Percentiles rank a stretch among this genome's conserved stretches.
phyloP scores from a whole-genome alignment of 2,797 vertebrate species.

The Tangara arthus region DNA sequence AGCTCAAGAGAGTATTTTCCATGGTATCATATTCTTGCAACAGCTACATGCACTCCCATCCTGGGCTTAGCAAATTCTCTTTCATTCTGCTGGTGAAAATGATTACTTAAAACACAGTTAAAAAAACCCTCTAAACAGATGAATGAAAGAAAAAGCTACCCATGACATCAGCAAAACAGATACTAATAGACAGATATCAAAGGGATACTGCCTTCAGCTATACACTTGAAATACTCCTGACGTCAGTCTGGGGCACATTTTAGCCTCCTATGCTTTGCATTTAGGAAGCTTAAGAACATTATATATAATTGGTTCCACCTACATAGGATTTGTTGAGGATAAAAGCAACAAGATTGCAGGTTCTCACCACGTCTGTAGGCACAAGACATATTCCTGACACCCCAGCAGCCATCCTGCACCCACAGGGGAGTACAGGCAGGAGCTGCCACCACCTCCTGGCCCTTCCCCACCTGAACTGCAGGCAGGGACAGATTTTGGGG shows the following conservation, averaged over 20 bases:
- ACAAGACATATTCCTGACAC: background rate
- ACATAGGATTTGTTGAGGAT: constrained; percentile 35
- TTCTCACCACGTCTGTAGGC: background rate
- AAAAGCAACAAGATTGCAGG: constrained; percentile 36
- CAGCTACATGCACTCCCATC: background rate
- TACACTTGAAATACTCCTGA: constrained; percentile 30
- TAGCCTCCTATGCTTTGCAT: constrained; percentile 44
- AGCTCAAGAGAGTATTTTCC: background rate
- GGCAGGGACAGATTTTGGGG: background rate
- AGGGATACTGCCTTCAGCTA: constrained; percentile 14
- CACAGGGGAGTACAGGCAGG: background rate
- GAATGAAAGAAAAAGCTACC: background rate
- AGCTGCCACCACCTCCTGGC: background rate
- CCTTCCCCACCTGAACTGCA: background rate
- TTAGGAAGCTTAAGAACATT: constrained; percentile 47
- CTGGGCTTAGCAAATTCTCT: background rate
- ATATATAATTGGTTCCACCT: constrained; percentile 58
- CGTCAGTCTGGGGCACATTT: constrained; percentile 44
- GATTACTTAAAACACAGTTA: background rate
- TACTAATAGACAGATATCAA: constrained; percentile 38
- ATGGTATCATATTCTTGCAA: background rate
- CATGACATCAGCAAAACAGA: constrained; percentile 4
- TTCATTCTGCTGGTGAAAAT: background rate
- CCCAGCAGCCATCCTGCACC: background rate
- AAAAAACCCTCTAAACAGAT: background rate